Evolutionary conservation across 2,888 invertebrate species (phyloP).

Genomic region (Euclidia mi): DNA sequence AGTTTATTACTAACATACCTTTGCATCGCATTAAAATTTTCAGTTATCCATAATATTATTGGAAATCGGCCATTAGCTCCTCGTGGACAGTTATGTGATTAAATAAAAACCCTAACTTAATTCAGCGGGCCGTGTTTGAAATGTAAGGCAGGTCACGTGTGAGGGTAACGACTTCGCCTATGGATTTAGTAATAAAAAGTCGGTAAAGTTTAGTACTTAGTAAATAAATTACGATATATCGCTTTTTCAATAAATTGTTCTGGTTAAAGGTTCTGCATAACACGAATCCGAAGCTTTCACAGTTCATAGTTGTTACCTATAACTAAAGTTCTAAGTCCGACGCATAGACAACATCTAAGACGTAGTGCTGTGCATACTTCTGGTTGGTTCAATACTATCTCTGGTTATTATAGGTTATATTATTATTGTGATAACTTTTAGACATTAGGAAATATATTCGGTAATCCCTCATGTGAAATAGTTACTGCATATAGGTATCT

Average conservation of each 20-base stretch:
- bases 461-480: no score
- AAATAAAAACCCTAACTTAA: conserved; percentile 50
- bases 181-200: conserved; percentile 89
- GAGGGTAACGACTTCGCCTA: conserved; percentile 81
- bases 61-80: conserved; percentile 42
- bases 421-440: no score
- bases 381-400: neutral
- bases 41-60: conserved; percentile 27
- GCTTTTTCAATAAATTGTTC: neutral
- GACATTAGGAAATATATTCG: no score
- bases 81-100: conserved; percentile 69
- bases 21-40: conserved; percentile 36
- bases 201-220: conserved; percentile 83
- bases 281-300: neutral
- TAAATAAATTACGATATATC: conserved; percentile 18
- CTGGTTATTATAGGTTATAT: neutral
- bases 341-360: neutral
- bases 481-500: no score
- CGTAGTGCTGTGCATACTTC: neutral
- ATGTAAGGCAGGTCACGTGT: conserved; percentile 78
- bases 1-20: conserved; percentile 38
- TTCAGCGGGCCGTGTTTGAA: conserved; percentile 68
- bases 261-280: neutral
- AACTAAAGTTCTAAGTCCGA: neutral
- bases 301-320: neutral